phyloP scores from a whole-genome alignment of 2,797 vertebrate genomes.

The Acanthurus leucopareius region DNA sequence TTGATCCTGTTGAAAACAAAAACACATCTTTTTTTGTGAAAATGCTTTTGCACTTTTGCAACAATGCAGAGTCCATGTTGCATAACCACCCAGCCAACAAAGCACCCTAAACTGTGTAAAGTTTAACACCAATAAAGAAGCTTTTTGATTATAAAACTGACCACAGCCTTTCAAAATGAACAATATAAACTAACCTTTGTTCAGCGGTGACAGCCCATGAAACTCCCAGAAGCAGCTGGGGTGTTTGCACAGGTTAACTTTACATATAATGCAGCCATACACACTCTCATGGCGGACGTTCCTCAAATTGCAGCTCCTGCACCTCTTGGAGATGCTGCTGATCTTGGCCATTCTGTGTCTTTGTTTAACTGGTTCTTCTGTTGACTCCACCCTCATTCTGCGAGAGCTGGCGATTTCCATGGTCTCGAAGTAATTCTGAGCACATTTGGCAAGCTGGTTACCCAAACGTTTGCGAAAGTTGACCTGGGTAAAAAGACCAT shows the following conservation, averaged over 20 bases:
- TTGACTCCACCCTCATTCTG: background rate
- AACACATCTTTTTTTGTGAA: background rate
- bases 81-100: too few species aligned
- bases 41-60: too few species aligned
- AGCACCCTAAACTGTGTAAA: too few species aligned
- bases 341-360: conserved; percentile 80
- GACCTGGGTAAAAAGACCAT: conserved; percentile 85
- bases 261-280: conserved; percentile 80
- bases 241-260: conserved; percentile 79
- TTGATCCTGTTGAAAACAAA: conserved; percentile 74
- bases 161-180: background rate
- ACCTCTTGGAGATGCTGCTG: conserved; percentile 74
- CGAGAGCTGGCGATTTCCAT: conserved; percentile 22
- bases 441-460: conserved; percentile 82
- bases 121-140: background rate
- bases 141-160: background rate
- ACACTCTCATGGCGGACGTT: conserved; percentile 77
- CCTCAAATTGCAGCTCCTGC: conserved; percentile 80
- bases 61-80: too few species aligned
- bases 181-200: conserved; percentile 65
- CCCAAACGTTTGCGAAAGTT: conserved; percentile 85
- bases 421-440: conserved; percentile 63
- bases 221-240: conserved; percentile 84
- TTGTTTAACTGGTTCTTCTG: conserved; percentile 33
- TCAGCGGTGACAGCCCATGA: conserved; percentile 67